Conservation (phyloP, 2,113 vertebrate genomes). For the Clarias magur region DNA sequence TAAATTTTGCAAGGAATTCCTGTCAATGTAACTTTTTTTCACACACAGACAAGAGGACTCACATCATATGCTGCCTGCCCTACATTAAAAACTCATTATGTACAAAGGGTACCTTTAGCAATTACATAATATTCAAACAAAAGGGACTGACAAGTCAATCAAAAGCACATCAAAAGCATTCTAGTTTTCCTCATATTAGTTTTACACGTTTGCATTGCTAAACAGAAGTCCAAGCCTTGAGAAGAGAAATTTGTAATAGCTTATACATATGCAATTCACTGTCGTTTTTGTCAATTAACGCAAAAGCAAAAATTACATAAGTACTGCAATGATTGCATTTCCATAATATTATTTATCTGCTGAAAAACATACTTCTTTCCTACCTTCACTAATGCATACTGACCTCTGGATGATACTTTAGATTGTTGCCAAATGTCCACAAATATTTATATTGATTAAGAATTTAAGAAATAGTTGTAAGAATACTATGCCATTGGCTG, state of each 20-base stretch:
- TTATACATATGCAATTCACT: neutral
- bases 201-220: neutral
- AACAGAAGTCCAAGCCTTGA: neutral
- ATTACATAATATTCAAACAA: conserved; percentile 23
- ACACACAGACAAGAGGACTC: neutral
- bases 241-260: neutral
- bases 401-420: neutral
- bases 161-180: neutral
- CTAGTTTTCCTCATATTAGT: neutral
- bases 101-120: neutral
- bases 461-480: neutral
- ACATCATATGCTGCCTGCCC: neutral
- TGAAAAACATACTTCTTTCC: neutral
- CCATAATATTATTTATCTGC: neutral
- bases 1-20: neutral
- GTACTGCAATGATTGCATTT: neutral
- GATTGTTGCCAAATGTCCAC: neutral
- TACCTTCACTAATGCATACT: neutral
- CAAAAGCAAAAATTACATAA: neutral
- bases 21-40: conserved; percentile 15
- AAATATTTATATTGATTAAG: neutral
- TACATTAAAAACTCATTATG: conserved; percentile 43
- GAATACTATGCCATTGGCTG: neutral
- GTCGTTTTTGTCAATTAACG: too few relatives aligned
- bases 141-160: neutral